These are phyloP conservation scores for Morpho helenor DNA, from an alignment of 2,888 invertebrate species.

Conservation along the genomic window DNA sequence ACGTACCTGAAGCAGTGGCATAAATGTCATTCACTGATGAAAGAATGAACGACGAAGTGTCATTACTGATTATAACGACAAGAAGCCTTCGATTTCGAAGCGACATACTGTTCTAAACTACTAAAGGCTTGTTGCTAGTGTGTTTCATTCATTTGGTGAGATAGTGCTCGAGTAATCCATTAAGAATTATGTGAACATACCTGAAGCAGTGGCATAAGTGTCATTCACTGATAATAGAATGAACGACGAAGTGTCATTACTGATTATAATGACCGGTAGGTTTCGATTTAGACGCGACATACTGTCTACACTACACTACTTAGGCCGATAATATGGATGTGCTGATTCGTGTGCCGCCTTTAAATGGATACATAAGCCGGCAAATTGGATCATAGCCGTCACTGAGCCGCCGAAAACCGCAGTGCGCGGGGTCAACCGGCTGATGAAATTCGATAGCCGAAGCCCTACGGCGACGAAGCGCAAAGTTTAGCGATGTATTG, in stretches of 20 bases:
- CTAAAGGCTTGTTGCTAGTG: too few relatives aligned
- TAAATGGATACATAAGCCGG: constrained; percentile 20
- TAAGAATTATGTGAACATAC: too few relatives aligned
- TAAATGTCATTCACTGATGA: constrained; percentile 16
- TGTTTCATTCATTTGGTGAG: too few relatives aligned
- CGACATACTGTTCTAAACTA: too few relatives aligned
- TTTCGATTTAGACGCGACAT: not conserved
- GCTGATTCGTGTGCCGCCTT: constrained; percentile 12
- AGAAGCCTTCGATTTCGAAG: too few relatives aligned
- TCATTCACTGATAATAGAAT: too few relatives aligned
- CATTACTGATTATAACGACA: constrained; percentile 17
- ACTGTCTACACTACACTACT: constrained; percentile 11
- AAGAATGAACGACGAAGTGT: constrained; percentile 19
- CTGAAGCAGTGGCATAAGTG: too few relatives aligned
- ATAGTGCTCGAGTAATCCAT: too few relatives aligned
- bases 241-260: too few relatives aligned
- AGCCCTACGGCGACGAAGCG: constrained; percentile 46
- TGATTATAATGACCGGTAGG: too few relatives aligned
- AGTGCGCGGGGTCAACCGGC: constrained; percentile 39
- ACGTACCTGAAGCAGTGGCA: constrained; percentile 20
- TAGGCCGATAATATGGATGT: constrained; percentile 9
- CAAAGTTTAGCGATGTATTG: constrained; percentile 30
- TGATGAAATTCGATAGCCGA: constrained; percentile 49
- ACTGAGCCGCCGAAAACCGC: constrained; percentile 45
- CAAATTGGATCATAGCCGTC: constrained; percentile 42